Percentiles rank a stretch among this genome's conserved stretches.
phyloP scores from a whole-genome alignment of 2,113 vertebrate genomes.

The Egretta garzetta region DNA sequence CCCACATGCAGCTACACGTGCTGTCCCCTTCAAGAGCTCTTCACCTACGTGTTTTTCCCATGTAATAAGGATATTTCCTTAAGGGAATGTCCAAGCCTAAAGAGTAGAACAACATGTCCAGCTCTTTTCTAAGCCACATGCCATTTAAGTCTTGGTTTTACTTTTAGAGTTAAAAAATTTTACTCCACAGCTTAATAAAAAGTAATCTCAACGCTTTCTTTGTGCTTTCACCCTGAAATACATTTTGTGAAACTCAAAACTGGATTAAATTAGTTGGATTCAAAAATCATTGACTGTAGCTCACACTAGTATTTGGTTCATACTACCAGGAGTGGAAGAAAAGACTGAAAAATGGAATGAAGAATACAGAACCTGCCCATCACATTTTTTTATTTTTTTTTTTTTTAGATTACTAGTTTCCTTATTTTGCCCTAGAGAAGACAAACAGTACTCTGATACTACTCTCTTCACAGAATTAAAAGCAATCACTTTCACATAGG shows the following conservation, averaged over 20 bases:
- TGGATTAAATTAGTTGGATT: background rate
- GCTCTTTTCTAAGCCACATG: background rate
- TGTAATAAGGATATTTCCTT: background rate
- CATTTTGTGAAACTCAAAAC: background rate
- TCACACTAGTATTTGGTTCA: background rate
- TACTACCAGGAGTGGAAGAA: background rate
- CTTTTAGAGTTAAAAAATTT: background rate
- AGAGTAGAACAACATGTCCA: background rate
- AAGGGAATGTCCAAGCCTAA: background rate
- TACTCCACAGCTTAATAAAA: background rate
- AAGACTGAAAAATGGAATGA: background rate
- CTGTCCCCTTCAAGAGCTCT: background rate
- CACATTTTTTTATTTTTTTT: fast-evolving
- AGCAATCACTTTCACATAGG: background rate
- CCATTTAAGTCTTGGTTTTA: background rate
- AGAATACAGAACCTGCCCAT: background rate
- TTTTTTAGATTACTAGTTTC: background rate
- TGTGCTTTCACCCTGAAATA: background rate
- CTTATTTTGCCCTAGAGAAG: background rate
- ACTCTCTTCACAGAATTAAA: background rate
- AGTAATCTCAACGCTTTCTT: background rate
- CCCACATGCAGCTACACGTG: background rate
- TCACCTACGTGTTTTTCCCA: background rate
- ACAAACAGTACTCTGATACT: background rate
- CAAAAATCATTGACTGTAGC: background rate